These are phyloP conservation scores for Automeris io DNA, from an alignment of 2,888 invertebrate species.

Conservation along the genomic window DNA sequence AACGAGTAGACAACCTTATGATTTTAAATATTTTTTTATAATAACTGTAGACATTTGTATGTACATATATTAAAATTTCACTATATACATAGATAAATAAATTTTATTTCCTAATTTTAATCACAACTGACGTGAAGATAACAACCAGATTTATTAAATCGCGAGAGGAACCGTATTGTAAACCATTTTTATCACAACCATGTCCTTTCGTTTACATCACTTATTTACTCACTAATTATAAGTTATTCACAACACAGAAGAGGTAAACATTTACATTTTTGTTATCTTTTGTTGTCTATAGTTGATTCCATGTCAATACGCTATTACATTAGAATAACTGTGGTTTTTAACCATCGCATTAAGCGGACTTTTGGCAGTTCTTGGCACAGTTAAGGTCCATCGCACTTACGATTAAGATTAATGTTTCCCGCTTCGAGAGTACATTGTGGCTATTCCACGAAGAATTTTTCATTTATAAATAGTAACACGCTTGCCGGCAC, in stretches of 20 bases:
- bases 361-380: slow-evolving; percentile 42
- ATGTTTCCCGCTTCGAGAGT: slow-evolving; percentile 40
- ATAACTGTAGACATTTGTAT: slow-evolving; percentile 37
- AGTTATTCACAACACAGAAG: slow-evolving; percentile 72
- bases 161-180: slow-evolving; percentile 31
- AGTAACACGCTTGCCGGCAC: slow-evolving; percentile 47
- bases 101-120: slow-evolving; percentile 47
- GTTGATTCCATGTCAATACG: slow-evolving; percentile 43
- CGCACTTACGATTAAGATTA: slow-evolving; percentile 44
- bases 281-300: slow-evolving; percentile 37
- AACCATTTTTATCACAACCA: slow-evolving; percentile 62
- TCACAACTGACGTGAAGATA: slow-evolving; percentile 62
- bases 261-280: slow-evolving; percentile 72
- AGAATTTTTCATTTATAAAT: slow-evolving; percentile 61
- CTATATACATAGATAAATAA: slow-evolving; percentile 48
- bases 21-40: slow-evolving; percentile 39
- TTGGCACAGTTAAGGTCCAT: slow-evolving; percentile 60
- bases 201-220: slow-evolving; percentile 43
- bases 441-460: slow-evolving; percentile 43
- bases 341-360: slow-evolving; percentile 23
- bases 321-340: slow-evolving; percentile 44
- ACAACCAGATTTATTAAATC: slow-evolving; percentile 59
- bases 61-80: slow-evolving; percentile 39
- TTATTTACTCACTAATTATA: slow-evolving; percentile 40
- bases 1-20: slow-evolving; percentile 40